Base-by-base conservation (phyloP, 2,113 vertebrate genomes). In the Glaucomys volans region DNA sequence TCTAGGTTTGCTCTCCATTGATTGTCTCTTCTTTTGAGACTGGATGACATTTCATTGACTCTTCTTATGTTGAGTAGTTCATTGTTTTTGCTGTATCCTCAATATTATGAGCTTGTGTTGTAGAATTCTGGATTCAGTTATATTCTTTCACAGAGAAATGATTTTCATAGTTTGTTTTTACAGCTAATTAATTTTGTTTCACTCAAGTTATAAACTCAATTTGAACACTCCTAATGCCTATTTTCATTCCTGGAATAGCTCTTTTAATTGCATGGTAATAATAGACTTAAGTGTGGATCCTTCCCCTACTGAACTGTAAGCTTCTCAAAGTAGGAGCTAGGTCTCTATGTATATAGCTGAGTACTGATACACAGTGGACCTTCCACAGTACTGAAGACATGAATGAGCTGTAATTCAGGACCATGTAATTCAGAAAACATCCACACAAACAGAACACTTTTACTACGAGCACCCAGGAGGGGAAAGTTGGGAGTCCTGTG, bases 121-220 rank as follows among this genome's bases (percentile, higher is more conserved):
- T 74, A 0, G 66, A 91, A 90, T 83, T 90, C 66, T 95, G 72
- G 26, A 91, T 74, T 96, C n/a, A 87, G 50, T 93, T 87, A 57
- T 52, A 37, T 71, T 67, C 59, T 91, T 75, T 52, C 18, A 72
- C 6, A 90, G 44, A 86, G 5, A 74, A 37, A 42, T 83, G 54
- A n/a, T 14, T 57, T 76, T 40, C 26, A 66, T 52, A 87, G 17
- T 83, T 84, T 87, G 30, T 62, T 94, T 87, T 52, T n/a, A 26
- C n/a, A 64, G 26, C 18, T 64, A 24, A 81, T 71, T 57, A 66
- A 79, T 47, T 57, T 87, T 22, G 0, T 52, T 83, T 75, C 89
- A 64, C n/a, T 92, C 69, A 92, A 37, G 88, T 30, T 69, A 40
- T 13, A 69, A 57, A 90, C 16, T 77, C 57, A 16, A 20, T 35